Evolutionary conservation across 2,113 vertebrate species (phyloP).

Genomic region (Copsychus sechellarum): DNA sequence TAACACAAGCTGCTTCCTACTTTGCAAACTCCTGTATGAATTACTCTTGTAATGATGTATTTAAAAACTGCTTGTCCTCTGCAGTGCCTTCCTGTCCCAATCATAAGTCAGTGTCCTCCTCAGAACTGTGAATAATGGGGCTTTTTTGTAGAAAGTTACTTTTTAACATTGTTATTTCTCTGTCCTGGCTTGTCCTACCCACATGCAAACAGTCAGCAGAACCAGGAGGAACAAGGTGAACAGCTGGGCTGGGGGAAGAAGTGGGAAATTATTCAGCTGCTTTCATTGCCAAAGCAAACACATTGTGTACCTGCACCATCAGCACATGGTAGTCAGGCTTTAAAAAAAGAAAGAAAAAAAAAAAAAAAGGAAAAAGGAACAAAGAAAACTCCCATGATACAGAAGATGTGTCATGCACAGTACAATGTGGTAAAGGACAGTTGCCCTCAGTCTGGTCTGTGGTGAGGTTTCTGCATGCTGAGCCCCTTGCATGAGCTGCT

Average conservation of each 20-base stretch:
- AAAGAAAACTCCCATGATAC: not conserved
- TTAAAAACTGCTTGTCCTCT: not conserved
- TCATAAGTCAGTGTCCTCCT: not conserved
- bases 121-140: not conserved
- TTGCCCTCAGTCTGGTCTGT: not conserved
- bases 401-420: not conserved
- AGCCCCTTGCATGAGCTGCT: not conserved
- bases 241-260: constrained; percentile 58
- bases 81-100: not conserved
- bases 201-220: not conserved
- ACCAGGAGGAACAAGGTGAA: not conserved
- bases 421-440: not conserved
- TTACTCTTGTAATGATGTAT: not conserved
- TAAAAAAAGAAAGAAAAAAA: not conserved
- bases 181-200: not conserved
- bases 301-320: constrained; percentile 33
- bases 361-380: not conserved
- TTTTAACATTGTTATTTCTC: not conserved
- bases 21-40: not conserved
- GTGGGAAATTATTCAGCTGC: constrained; percentile 61
- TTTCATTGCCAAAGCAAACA: constrained; percentile 55
- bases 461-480: not conserved
- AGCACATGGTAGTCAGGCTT: constrained; percentile 18
- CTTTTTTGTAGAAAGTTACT: not conserved
- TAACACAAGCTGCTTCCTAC: not conserved